These are phyloP conservation scores for Psammodynastes pulverulentus DNA, from an alignment of 2,113 vertebrate genomes.

Conservation along the genomic window DNA sequence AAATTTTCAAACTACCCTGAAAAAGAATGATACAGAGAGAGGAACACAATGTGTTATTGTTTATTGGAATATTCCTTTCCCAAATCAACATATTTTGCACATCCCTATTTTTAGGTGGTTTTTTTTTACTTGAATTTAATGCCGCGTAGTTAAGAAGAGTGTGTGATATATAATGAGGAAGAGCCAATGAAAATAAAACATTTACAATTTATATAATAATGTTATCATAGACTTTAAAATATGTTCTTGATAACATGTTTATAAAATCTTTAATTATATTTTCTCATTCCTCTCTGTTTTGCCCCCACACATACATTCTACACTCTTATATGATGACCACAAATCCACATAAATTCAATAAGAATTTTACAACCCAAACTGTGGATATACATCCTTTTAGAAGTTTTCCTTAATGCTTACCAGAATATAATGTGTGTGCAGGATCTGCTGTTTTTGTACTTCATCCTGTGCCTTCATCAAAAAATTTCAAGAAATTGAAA, in stretches of 20 bases:
- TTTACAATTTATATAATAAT: background rate
- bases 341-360: background rate
- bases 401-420: background rate
- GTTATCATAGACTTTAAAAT: background rate
- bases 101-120: background rate
- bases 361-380: background rate
- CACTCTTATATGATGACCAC: background rate
- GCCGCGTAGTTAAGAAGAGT: background rate
- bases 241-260: background rate
- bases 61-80: background rate
- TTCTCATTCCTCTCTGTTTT: background rate
- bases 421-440: background rate
- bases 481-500: background rate
- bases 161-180: background rate
- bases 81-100: background rate
- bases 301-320: background rate
- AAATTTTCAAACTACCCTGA: background rate
- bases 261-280: background rate
- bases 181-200: background rate
- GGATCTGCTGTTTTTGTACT: background rate
- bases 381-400: background rate
- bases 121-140: background rate
- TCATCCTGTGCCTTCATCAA: background rate
- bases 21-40: background rate
- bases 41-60: background rate